These are phyloP conservation scores for Agrochola lychnidis DNA, from an alignment of 2,888 invertebrate genomes.

Conservation along the genomic window DNA sequence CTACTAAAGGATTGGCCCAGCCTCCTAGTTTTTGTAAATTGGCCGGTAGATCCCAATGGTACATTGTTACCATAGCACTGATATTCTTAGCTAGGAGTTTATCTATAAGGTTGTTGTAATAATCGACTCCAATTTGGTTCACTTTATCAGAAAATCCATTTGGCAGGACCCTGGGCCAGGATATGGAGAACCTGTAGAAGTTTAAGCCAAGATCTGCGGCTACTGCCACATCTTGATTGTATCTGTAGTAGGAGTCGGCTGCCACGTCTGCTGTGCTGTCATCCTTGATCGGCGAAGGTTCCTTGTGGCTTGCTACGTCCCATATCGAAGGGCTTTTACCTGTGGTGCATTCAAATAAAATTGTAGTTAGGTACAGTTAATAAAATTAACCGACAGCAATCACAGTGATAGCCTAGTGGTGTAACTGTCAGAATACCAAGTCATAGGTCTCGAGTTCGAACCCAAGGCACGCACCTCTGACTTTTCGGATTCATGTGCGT, in stretches of 20 bases:
- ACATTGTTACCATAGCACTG: constrained; percentile 90
- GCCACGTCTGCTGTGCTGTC: constrained; percentile 90
- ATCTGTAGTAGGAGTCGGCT: constrained; percentile 92
- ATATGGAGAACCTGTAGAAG: constrained; percentile 91
- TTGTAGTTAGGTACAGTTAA: background rate
- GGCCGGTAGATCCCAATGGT: constrained; percentile 92
- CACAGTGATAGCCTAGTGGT: no score
- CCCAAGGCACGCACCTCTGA: no score
- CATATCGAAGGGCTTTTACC: constrained; percentile 91
- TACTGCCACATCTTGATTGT: constrained; percentile 87
- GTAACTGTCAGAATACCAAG: no score
- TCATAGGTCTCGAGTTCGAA: no score
- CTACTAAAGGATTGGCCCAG: constrained; percentile 89
- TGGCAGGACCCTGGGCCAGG: constrained; percentile 93
- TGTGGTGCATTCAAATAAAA: constrained; percentile 67
- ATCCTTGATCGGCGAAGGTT: constrained; percentile 75
- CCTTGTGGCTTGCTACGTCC: constrained; percentile 82
- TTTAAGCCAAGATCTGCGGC: constrained; percentile 85
- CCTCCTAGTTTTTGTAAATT: constrained; percentile 90
- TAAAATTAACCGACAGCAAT: no score
- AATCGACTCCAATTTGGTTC: constrained; percentile 91
- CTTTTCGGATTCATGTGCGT: no score
- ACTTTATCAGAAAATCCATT: constrained; percentile 87
- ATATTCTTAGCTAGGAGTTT: constrained; percentile 90
- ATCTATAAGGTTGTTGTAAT: constrained; percentile 92